Base-by-base conservation (phyloP, 2,888 invertebrate species). In the Xiphydria camelus region DNA sequence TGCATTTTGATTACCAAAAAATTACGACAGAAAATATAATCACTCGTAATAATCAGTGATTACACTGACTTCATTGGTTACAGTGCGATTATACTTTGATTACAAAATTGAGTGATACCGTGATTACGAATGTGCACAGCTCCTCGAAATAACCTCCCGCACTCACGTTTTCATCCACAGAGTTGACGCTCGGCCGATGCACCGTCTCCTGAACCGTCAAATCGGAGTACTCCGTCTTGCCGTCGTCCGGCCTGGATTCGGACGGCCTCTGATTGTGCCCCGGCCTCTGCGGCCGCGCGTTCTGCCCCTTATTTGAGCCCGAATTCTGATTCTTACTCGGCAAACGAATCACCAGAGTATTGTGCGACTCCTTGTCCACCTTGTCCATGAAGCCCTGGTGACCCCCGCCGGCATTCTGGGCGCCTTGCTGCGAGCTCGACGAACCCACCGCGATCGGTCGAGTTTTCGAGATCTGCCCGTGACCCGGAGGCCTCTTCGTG, bases 171-270 rank as follows among this genome's bases (percentile, higher is more conserved):
- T 67, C 65, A 12, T 59, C 56, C 4, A 66, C 59, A 6, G 64
- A 66, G 49, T 70, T 68, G 31, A 72, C 60, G 41, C 53, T 70
- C 4, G 73, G 73, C 35, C 69, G 62, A 42, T 70, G 58, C 4
- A 70, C 61, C 22, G 71, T 68, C 31, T 70, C 72, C 39, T 73
- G 71, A 6, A 68, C 67, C 9, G 47, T 61, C 10, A 71, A 61
- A 52, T 73, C 73, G 12, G 55, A 45, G 10, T 62, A 59, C 15
- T 58, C 61, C 1, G 57, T 60, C 26, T 60, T 59, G 20, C 57
- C 57, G 19, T 67, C 70, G 25, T 70, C 66, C 3, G 67, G 64
- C 29, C 68, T 58, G 6, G 65, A 60, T 6, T 63, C 63, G 4
- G 54, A 59, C 3, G 71, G 71, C 45, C 62, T 63, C 41, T 61